Conservation (phyloP, 2,888 invertebrate species). For the Drosophila algonquin region DNA sequence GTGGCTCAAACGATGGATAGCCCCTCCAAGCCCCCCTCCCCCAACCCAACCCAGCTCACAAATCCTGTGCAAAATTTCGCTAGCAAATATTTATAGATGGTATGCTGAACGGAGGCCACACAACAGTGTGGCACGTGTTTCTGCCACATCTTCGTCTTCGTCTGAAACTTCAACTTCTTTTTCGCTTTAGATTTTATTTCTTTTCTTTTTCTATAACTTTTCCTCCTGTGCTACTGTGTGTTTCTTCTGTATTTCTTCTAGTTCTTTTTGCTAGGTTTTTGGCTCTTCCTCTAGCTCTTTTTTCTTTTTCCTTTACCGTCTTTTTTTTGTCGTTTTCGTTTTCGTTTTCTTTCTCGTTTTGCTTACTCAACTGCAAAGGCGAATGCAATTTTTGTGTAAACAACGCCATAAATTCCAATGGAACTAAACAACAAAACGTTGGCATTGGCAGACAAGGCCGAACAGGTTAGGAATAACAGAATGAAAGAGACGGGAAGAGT, state of each 20-base stretch:
- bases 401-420: constrained; percentile 75
- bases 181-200: constrained; percentile 2
- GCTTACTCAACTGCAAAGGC: constrained; percentile 75
- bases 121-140: not conserved
- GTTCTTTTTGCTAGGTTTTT: not conserved
- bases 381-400: constrained; percentile 77
- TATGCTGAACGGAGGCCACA: not conserved
- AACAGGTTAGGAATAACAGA: constrained; percentile 18
- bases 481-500: constrained; percentile 1
- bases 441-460: constrained; percentile 65
- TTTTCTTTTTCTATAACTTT: not conserved
- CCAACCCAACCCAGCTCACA: no score
- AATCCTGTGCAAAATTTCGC: constrained; percentile 3
- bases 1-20: not conserved
- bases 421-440: constrained; percentile 71
- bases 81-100: constrained; percentile 26
- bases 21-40: no score
- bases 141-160: constrained; percentile 7
- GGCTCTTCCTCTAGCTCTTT: not conserved
- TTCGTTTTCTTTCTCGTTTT: constrained; percentile 33
- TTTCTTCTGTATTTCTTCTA: not conserved
- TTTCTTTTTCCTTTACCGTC: not conserved
- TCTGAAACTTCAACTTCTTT: constrained; percentile 54
- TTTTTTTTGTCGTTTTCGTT: not conserved
- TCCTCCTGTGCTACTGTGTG: not conserved